Percentiles rank a stretch among this genome's conserved stretches.
phyloP scores from a whole-genome alignment of 2,888 invertebrate species.

The Sycophila texana region DNA sequence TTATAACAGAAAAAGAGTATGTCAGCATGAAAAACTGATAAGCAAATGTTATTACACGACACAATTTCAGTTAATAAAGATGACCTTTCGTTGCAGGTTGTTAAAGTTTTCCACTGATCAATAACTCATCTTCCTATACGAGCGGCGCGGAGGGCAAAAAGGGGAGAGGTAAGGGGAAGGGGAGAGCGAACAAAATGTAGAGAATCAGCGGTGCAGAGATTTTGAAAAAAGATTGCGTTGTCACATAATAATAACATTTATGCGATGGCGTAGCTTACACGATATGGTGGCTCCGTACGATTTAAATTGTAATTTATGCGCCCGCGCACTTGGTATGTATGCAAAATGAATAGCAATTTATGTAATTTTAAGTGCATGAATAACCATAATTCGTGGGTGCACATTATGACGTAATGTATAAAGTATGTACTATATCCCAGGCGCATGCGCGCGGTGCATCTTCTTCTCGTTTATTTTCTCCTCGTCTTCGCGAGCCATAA shows the following conservation, averaged over 20 bases:
- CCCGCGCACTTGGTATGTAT: not conserved
- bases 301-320: conserved; percentile 41
- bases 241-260: conserved; percentile 21
- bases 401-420: conserved; percentile 38
- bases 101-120: too few species aligned
- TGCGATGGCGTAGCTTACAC: not conserved
- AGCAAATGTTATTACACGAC: too few species aligned
- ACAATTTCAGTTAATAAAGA: too few species aligned
- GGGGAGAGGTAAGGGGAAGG: too few species aligned
- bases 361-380: conserved; percentile 52
- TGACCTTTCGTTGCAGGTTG: too few species aligned
- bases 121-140: not conserved
- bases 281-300: conserved; percentile 12
- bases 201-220: not conserved
- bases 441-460: not conserved
- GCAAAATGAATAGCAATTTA: conserved; percentile 48
- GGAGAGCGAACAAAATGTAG: not conserved
- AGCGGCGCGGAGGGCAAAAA: not conserved
- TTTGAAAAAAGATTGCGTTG: conserved; percentile 16
- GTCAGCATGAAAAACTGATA: not conserved
- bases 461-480: conserved; percentile 6
- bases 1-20: not conserved
- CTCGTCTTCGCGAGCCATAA: conserved; percentile 14
- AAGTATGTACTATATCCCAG: conserved; percentile 12
- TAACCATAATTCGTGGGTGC: conserved; percentile 45